phyloP scores from a whole-genome alignment of 2,797 vertebrate genomes.

The Girardinus metallicus region DNA sequence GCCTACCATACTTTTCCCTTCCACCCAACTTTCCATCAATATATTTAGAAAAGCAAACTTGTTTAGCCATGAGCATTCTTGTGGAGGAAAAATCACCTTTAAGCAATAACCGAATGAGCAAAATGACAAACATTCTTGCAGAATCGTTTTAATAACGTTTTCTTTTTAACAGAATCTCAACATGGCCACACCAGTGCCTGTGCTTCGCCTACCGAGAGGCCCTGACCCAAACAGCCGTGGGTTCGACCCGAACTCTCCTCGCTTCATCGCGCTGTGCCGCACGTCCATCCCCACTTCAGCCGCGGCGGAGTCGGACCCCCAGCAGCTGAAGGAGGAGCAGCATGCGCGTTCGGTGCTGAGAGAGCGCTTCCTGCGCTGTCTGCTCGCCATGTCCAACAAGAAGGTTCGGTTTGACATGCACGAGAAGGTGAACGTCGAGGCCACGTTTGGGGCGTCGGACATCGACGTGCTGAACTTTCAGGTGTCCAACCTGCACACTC shows the following conservation, averaged over 20 bases:
- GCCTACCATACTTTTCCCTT: not conserved
- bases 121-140: not conserved
- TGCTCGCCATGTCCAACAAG: slow-evolving; percentile 81
- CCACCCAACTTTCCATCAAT: not conserved
- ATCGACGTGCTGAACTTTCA: slow-evolving; percentile 91
- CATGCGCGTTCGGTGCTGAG: slow-evolving; percentile 77
- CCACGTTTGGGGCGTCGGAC: slow-evolving; percentile 85
- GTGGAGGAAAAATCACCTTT: not conserved
- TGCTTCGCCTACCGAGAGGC: slow-evolving; percentile 85
- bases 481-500: slow-evolving; percentile 88
- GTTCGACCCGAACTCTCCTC: slow-evolving; percentile 83
- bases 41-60: not conserved
- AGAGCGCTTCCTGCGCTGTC: slow-evolving; percentile 85
- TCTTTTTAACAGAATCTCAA: slow-evolving; percentile 10
- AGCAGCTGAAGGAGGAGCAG: slow-evolving; percentile 74
- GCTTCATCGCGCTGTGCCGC: slow-evolving; percentile 76
- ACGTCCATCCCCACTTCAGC: slow-evolving; percentile 61
- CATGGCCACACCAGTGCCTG: slow-evolving; percentile 75
- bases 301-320: not conserved
- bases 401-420: slow-evolving; percentile 83
- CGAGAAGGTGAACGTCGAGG: slow-evolving; percentile 82
- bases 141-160: not conserved
- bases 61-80: not conserved
- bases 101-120: not conserved
- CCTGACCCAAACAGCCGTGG: slow-evolving; percentile 86